Conservation (phyloP, 1,140 invertebrate genomes). For the Leptopilina boulardi region DNA sequence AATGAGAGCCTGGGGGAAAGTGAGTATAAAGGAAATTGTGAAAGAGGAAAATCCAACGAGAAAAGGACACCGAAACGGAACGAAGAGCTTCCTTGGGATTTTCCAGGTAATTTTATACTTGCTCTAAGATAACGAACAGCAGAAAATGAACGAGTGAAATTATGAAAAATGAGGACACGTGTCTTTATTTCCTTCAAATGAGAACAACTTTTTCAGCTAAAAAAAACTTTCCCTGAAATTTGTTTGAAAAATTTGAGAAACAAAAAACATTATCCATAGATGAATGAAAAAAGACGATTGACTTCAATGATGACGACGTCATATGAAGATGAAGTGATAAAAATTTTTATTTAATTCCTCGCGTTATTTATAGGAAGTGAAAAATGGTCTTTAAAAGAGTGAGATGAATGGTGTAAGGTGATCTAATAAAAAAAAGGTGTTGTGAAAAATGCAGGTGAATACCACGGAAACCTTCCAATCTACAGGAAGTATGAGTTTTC, state of each 20-base stretch:
- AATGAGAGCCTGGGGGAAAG: conserved; percentile 27
- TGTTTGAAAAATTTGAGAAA: no score
- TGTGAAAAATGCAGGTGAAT: conserved; percentile 32
- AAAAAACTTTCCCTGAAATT: no score
- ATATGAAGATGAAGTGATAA: neutral
- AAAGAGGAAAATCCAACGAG: conserved; percentile 15
- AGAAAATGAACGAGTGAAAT: conserved; percentile 8
- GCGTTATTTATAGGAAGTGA: neutral
- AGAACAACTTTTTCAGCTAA: neutral
- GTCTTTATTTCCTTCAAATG: conserved; percentile 17
- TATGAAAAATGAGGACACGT: conserved; percentile 18
- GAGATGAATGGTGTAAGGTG: neutral
- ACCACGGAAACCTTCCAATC: conserved; percentile 44
- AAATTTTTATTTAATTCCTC: neutral
- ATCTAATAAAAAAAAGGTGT: neutral
- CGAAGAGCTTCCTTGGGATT: conserved; percentile 25
- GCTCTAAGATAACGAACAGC: conserved; percentile 21
- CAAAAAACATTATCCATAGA: no score
- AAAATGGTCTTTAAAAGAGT: neutral
- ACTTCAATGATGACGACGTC: no score
- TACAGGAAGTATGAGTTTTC: conserved; percentile 55
- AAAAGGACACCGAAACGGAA: conserved; percentile 18
- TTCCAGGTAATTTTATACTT: neutral
- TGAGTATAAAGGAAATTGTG: conserved; percentile 25
- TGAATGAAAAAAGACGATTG: no score